Evolutionary conservation across 2,888 invertebrate species (phyloP).

Genomic region (Cyclophora punctaria): DNA sequence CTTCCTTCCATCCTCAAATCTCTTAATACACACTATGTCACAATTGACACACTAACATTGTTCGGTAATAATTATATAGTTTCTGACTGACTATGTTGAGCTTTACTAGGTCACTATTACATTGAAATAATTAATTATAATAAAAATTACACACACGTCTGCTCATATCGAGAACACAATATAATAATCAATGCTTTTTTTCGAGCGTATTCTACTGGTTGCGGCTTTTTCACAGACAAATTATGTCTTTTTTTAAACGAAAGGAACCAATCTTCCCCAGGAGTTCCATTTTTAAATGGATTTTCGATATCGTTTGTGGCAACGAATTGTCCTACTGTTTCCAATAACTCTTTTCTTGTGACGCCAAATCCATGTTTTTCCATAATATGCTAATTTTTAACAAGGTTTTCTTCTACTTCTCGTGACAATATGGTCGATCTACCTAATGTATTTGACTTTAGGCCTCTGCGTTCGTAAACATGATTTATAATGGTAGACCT

Average conservation of each 20-base stretch:
- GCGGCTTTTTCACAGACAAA: conserved; percentile 36
- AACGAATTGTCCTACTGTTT: conserved; percentile 26
- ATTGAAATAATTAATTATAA: too few relatives aligned
- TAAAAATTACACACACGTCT: too few relatives aligned
- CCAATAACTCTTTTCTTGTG: conserved; percentile 21
- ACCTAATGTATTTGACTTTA: conserved; percentile 17
- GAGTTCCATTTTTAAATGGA: conserved; percentile 24
- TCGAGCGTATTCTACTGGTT: conserved; percentile 29
- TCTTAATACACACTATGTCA: too few relatives aligned
- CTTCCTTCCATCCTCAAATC: too few relatives aligned
- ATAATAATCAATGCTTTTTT: conserved; percentile 21
- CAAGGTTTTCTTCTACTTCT: conserved; percentile 23
- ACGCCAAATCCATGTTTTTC: conserved; percentile 15
- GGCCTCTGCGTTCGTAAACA: conserved; percentile 4
- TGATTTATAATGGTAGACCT: conserved; percentile 8
- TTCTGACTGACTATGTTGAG: too few relatives aligned
- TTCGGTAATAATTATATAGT: too few relatives aligned
- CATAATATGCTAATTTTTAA: conserved; percentile 21
- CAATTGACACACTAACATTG: too few relatives aligned
- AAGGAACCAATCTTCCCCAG: conserved; percentile 5
- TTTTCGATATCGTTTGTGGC: conserved; percentile 21
- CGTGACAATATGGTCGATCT: conserved; percentile 19
- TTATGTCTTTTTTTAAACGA: conserved; percentile 22
- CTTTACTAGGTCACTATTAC: too few relatives aligned
- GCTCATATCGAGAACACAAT: too few relatives aligned